Percentiles rank a stretch among this genome's conserved stretches.
Conservation (phyloP, 2,797 vertebrate genomes). For the Nyctalus aviator region DNA sequence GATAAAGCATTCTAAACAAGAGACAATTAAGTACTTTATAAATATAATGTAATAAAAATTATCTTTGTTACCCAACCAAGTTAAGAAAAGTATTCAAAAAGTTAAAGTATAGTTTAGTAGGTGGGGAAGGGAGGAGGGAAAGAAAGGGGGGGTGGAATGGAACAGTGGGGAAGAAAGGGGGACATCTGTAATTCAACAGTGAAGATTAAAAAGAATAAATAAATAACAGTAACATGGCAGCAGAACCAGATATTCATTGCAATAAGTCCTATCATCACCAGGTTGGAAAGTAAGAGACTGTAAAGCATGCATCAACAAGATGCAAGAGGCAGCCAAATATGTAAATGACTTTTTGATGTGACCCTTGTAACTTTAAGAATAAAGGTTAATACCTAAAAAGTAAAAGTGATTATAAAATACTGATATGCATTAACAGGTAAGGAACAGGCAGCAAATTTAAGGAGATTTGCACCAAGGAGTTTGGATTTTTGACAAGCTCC, state of each 20-base stretch:
- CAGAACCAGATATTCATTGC: background rate
- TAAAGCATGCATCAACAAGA: background rate
- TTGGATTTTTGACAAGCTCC: background rate
- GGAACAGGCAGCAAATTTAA: background rate
- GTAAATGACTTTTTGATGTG: background rate
- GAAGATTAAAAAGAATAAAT: background rate
- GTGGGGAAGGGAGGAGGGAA: background rate
- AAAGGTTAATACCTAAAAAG: slow-evolving; percentile 7
- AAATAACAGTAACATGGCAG: background rate
- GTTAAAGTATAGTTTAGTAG: background rate
- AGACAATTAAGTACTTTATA: slow-evolving; percentile 17
- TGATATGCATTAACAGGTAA: background rate
- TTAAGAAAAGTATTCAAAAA: background rate
- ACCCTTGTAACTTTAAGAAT: background rate
- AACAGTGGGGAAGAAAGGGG: background rate
- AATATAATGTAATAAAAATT: background rate
- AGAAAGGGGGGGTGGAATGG: background rate
- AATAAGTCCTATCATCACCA: background rate
- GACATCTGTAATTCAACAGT: background rate
- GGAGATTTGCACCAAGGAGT: background rate
- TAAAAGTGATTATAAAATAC: slow-evolving; percentile 4
- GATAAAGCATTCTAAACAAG: slow-evolving; percentile 17
- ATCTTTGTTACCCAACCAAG: background rate
- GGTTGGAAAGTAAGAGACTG: background rate
- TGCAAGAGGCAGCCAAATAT: background rate